Evolutionary conservation across 2,113 vertebrate genomes (phyloP).

Genomic region (Chitala chitala): DNA sequence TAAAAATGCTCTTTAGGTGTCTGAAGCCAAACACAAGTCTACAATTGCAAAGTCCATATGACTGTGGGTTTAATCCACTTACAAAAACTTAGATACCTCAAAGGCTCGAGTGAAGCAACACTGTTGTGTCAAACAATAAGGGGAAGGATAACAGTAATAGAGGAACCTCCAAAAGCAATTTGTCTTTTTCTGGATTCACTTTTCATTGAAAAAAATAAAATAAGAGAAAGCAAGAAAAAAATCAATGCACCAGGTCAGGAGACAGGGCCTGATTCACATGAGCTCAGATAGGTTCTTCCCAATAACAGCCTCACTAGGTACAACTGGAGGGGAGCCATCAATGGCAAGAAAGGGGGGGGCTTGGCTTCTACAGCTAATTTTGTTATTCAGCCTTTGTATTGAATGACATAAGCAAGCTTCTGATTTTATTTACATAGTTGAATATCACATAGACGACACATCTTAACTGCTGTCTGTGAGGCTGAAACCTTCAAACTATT

Average conservation of each 20-base stretch:
- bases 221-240: not conserved
- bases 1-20: not conserved
- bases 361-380: no score
- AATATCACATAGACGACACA: no score
- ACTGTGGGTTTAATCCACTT: constrained; percentile 3
- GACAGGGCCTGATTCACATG: not conserved
- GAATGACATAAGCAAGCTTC: no score
- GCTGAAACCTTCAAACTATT: no score
- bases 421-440: no score
- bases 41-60: no score
- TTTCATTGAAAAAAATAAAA: not conserved
- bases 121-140: not conserved
- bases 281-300: no score
- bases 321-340: no score
- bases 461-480: no score
- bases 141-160: not conserved
- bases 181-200: not conserved
- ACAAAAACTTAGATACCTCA: not conserved
- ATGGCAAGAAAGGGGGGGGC: no score
- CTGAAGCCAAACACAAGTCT: not conserved
- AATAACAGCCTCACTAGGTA: no score
- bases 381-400: no score
- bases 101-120: not conserved
- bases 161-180: not conserved
- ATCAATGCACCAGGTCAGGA: not conserved